Evolutionary conservation across 1,140 invertebrate species (phyloP), one percentile per base, ranked within the genome.

Genomic region (Oppia nitens): DNA sequence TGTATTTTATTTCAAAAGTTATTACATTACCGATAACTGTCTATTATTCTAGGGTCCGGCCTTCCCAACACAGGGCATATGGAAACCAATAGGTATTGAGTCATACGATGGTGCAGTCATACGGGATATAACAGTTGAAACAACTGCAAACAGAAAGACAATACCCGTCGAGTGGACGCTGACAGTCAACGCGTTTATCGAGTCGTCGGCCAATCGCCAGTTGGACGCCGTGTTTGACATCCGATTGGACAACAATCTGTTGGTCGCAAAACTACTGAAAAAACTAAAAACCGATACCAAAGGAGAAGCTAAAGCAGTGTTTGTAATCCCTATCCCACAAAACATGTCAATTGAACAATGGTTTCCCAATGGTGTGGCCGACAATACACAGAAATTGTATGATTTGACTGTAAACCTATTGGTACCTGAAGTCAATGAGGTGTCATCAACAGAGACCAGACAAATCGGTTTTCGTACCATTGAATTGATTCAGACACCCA

Each of bases 61-160:
- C 0, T 90, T 94, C 64, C 90, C 93, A 0, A 91, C 88, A 1
- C 77, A 86, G 62, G 93, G 92, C 62, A 82, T 98, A 51, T 96
- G 90, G 78, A 78, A 77, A 67, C 64, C 72, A 48, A 74, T 81
- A 14, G 72, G 75, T 62, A 55, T 81, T 17, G 66, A 78, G 67
- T 66, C 71, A 11, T 72, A 71, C 26, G 71, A 78, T 60, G 56
- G 68, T 20, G 67, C 70, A 4, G 63, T 47, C 24, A 11, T 54
- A 48, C 6, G 53, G 9, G 29, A 9, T 9, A 29, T 54, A 32
- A 48, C 53, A 25, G 53, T 54, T 28, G 53, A 29, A 6, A 54
- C 53, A 17, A n/a, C n/a, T n/a, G n/a, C n/a, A n/a, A n/a, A n/a
- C 9, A 54, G 29, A 12, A 11, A 9, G 12, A 48, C 11, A 6